Percentiles rank a stretch among this genome's conserved stretches.
Conservation (phyloP, 2,113 vertebrate species). For the Zosterops japonicus region DNA sequence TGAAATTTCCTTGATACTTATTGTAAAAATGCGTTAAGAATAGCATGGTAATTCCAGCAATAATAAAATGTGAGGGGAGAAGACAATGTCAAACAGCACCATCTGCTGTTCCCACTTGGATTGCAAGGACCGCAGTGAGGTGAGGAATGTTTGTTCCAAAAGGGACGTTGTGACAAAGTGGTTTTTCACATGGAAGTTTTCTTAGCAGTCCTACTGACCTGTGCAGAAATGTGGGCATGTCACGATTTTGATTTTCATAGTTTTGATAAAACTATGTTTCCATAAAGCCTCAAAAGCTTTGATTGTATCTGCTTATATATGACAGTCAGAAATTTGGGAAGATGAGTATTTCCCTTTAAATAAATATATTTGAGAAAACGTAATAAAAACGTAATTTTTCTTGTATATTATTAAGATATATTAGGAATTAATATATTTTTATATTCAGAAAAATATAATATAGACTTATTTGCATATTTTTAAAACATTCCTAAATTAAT, state of each 20-base stretch:
- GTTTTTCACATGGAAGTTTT: background rate
- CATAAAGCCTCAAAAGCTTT: background rate
- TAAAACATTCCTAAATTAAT: background rate
- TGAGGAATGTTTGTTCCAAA: background rate
- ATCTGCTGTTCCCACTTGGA: slow-evolving; percentile 29
- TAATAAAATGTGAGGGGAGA: background rate
- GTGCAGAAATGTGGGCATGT: background rate
- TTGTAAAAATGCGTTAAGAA: background rate
- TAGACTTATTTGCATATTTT: background rate
- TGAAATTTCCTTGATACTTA: background rate
- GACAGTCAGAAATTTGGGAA: background rate
- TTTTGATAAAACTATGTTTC: background rate
- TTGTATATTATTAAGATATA: too few relatives aligned
- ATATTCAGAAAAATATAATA: too few relatives aligned
- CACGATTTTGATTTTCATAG: background rate
- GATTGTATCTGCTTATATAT: background rate
- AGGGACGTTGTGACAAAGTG: background rate
- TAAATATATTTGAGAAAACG: background rate
- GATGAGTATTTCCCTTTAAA: background rate
- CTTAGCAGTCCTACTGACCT: background rate
- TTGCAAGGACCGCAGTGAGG: fast-evolving
- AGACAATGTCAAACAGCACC: slow-evolving; percentile 38
- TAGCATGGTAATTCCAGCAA: fast-evolving
- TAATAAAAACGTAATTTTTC: too few relatives aligned
- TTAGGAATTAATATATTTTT: too few relatives aligned